Conservation (phyloP, 2,797 vertebrate species). For the Vultur gryphus region DNA sequence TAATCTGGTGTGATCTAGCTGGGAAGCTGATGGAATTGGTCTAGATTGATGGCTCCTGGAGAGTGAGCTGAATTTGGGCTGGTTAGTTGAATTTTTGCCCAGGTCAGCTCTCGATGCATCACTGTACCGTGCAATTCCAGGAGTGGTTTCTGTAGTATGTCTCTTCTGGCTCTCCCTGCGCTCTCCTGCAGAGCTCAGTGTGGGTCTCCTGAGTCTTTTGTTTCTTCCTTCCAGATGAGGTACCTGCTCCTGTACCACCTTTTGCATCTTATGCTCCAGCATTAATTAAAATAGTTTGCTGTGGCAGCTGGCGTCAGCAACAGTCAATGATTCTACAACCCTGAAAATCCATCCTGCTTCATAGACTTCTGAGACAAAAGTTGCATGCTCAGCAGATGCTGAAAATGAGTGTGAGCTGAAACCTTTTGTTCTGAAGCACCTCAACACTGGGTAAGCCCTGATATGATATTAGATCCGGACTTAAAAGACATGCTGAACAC, state of each 20-base stretch:
- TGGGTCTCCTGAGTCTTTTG: no score
- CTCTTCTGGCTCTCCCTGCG: background rate
- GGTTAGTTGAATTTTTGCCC: background rate
- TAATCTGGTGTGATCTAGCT: no score
- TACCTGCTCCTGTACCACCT: background rate
- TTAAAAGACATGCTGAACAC: accelerated
- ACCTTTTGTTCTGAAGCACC: background rate
- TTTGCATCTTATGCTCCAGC: background rate
- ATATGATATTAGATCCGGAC: background rate
- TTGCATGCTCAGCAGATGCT: background rate
- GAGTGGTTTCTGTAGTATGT: accelerated
- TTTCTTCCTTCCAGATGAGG: background rate
- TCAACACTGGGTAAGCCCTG: background rate
- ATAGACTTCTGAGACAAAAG: accelerated
- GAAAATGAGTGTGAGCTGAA: background rate
- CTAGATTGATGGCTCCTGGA: background rate
- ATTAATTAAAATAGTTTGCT: background rate
- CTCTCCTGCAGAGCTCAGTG: background rate
- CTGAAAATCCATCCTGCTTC: background rate
- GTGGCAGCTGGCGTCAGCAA: background rate
- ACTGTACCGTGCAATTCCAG: background rate
- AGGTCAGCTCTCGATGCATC: background rate
- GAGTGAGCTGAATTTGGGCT: background rate
- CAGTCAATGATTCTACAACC: accelerated
- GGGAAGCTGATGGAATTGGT: background rate